Evolutionary conservation across 2,888 invertebrate species (phyloP), one percentile per base, ranked within the genome.

Genomic region (Drosophila vallismaia): DNA sequence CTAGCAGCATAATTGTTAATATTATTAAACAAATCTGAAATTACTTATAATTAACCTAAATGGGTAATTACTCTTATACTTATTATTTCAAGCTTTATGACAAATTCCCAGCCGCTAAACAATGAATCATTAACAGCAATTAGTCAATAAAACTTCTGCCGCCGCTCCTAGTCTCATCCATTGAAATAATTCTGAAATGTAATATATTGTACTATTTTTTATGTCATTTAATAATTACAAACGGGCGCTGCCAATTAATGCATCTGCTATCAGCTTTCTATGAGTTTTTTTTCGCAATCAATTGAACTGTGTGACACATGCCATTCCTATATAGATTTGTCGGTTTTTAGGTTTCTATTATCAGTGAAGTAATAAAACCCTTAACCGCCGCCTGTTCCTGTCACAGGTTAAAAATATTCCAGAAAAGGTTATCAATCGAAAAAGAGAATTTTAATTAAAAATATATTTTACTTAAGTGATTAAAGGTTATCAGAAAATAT

Each of bases 91-190:
- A 12, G 5, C 19, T 9, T 9, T 31, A 5, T 8, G 33, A 14
- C 36, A 5, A 19, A 29, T 59, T 55, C 36, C 29, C 10, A 62
- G 42, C 49, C 44, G 29, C n/a, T 19, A 12, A 45, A 38, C 82
- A 45, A 40, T 82, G 67, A 79, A 77, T 79, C 79, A 73, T 71
- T 73, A 73, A 29, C 12, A 38, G 45, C 55, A 70, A 67, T 77
- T 72, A 72, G 54, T 66, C 45, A 51, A 63, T 63, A 26, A 38
- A 38, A 8, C 36, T 36, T 4, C 36, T 5, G n/a, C n/a, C 5
- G 36, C 4, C 5, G 6, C n/a, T 36, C n/a, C 33, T 31, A 3
- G 7, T 31, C 31, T 9, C 3, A 33, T 28, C 28, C 4, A 28
- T 28, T 28, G 6, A 28, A 28, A 6, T 28, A 28, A 28, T 28